These are phyloP conservation scores for Sciurus carolinensis DNA, from an alignment of 2,797 vertebrate species.

Conservation along the genomic window DNA sequence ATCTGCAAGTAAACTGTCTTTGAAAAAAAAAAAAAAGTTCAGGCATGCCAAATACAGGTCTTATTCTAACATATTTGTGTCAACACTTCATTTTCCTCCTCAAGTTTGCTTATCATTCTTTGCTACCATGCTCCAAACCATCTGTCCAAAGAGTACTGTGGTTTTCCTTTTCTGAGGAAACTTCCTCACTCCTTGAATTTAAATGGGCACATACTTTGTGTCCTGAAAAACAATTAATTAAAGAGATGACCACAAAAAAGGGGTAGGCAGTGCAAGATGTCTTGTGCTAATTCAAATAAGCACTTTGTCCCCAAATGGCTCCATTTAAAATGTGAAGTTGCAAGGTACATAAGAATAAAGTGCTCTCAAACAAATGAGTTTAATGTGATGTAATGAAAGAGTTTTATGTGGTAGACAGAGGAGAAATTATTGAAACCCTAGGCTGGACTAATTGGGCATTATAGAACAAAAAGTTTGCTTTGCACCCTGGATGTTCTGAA, in stretches of 20 bases:
- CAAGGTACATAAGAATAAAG: constrained; percentile 41
- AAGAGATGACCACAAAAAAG: constrained; percentile 24
- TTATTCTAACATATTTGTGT: neutral
- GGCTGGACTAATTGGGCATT: constrained; percentile 85
- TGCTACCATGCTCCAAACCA: neutral
- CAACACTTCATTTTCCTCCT: neutral
- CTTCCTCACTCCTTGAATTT: constrained; percentile 12
- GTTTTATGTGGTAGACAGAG: constrained; percentile 64
- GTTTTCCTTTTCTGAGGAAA: constrained; percentile 34
- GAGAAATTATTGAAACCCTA: constrained; percentile 32
- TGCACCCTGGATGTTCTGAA: constrained; percentile 81
- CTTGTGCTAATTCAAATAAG: neutral
- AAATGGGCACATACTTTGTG: constrained; percentile 20
- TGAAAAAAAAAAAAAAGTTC: neutral
- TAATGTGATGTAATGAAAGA: constrained; percentile 56
- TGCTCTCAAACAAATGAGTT: constrained; percentile 12
- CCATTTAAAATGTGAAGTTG: constrained; percentile 69
- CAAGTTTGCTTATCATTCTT: constrained; percentile 51
- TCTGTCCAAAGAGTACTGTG: neutral
- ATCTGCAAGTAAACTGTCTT: neutral
- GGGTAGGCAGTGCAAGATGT: neutral
- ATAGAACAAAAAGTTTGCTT: constrained; percentile 84
- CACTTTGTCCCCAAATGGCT: neutral
- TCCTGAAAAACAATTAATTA: constrained; percentile 42
- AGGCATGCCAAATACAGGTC: neutral